A percentile compares a stretch with the other conserved stretches of the same genome.
Conservation (phyloP, 1,140 invertebrate species). For the Thaumetopoea pityocampa region DNA sequence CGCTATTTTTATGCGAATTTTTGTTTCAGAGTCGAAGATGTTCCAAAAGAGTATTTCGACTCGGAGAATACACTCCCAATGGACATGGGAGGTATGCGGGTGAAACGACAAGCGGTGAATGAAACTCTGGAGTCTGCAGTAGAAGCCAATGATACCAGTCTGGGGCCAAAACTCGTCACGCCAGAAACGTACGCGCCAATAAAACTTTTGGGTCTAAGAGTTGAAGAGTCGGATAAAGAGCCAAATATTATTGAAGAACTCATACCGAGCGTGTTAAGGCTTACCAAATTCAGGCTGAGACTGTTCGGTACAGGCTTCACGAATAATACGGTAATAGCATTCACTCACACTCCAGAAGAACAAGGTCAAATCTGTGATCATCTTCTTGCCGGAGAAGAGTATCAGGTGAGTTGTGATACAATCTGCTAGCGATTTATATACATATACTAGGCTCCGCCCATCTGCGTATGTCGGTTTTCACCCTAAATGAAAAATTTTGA, state of each 20-base stretch:
- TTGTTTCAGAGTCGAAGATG: no score
- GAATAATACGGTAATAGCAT: slow-evolving; percentile 81
- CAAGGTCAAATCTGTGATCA: slow-evolving; percentile 73
- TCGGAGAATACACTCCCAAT: no score
- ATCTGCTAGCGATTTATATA: no score
- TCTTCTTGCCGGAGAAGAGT: slow-evolving; percentile 60
- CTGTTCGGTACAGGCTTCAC: slow-evolving; percentile 85
- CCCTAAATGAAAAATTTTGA: no score
- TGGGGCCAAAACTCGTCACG: slow-evolving; percentile 5
- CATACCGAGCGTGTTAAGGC: slow-evolving; percentile 80
- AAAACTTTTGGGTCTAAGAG: slow-evolving; percentile 76
- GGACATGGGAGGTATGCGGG: no score
- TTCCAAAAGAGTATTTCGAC: no score
- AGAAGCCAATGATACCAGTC: no score
- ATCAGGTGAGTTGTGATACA: slow-evolving; percentile 45
- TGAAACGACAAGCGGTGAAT: no score
- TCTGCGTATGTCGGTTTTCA: no score
- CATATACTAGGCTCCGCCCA: no score
- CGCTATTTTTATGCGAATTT: no score
- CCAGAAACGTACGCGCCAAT: slow-evolving; percentile 9
- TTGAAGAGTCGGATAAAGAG: slow-evolving; percentile 78
- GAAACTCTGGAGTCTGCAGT: no score
- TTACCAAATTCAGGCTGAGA: slow-evolving; percentile 74
- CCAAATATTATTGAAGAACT: slow-evolving; percentile 78
- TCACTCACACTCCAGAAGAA: slow-evolving; percentile 77